These are phyloP conservation scores for Octodonta nipae DNA, from an alignment of 2,888 invertebrate genomes.

Conservation along the genomic window DNA sequence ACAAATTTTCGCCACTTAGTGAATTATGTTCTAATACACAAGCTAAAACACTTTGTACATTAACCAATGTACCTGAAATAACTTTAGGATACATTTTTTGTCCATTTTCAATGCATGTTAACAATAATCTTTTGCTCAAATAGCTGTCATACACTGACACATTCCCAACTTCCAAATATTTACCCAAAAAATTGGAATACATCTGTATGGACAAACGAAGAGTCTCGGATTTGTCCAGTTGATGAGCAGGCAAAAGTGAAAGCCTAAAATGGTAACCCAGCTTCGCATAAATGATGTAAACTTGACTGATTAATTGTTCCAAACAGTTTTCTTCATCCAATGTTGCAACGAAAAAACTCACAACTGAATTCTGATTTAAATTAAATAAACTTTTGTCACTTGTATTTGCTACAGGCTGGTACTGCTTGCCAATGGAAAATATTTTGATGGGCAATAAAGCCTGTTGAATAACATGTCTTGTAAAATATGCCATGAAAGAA, in stretches of 20 bases:
- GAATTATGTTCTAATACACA: conserved; percentile 54
- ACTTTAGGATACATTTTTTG: conserved; percentile 49
- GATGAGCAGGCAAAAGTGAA: conserved; percentile 45
- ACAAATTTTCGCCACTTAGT: conserved; percentile 7
- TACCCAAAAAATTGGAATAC: conserved; percentile 50
- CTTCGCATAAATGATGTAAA: conserved; percentile 48
- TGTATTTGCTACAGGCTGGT: conserved; percentile 37
- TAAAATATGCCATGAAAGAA: conserved; percentile 59
- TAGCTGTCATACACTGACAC: conserved; percentile 59
- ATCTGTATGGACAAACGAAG: conserved; percentile 57
- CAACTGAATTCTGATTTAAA: conserved; percentile 53
- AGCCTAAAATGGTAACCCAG: conserved; percentile 56
- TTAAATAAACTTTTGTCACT: conserved; percentile 43
- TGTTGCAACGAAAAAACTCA: conserved; percentile 51
- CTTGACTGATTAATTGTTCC: conserved; percentile 39
- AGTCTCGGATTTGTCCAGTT: conserved; percentile 51
- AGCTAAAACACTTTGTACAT: conserved; percentile 60
- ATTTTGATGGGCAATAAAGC: conserved; percentile 54
- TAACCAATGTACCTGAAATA: conserved; percentile 58
- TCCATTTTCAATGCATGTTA: conserved; percentile 46
- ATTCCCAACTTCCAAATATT: conserved; percentile 61
- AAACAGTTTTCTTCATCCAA: conserved; percentile 38
- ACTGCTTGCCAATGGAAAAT: conserved; percentile 58
- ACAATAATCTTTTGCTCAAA: conserved; percentile 64
- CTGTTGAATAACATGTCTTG: conserved; percentile 50